Percentiles rank a stretch among this genome's conserved stretches.
Evolutionary conservation across 2,888 invertebrate species (phyloP).

Genomic region (Leptarthrus brevirostris): DNA sequence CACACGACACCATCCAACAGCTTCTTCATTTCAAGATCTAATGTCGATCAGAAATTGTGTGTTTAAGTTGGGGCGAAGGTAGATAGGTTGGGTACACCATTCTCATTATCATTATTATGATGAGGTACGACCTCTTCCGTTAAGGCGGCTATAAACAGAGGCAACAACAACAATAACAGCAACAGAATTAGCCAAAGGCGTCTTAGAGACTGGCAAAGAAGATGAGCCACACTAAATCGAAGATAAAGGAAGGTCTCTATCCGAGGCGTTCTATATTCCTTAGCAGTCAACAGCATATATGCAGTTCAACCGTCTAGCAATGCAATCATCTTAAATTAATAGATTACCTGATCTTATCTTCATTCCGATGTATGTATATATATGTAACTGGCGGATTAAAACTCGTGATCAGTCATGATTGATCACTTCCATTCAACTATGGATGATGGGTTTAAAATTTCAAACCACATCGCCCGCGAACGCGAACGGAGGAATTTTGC

Average conservation of each 20-base stretch:
- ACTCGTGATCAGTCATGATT: constrained; percentile 41
- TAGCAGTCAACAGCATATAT: not conserved
- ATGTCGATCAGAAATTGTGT: constrained; percentile 47
- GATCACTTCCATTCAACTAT: constrained; percentile 47
- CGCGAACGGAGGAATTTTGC: not conserved
- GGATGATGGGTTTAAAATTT: constrained; percentile 21
- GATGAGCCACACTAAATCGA: constrained; percentile 55
- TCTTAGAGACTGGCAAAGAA: constrained; percentile 18
- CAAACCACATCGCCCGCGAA: not conserved
- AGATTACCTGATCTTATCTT: constrained; percentile 52
- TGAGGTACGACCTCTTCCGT: constrained; percentile 50
- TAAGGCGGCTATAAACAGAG: constrained; percentile 51
- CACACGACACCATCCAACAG: constrained; percentile 19
- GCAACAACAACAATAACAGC: constrained; percentile 48
- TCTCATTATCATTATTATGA: constrained; percentile 55
- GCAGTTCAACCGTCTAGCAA: constrained; percentile 37
- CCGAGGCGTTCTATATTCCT: constrained; percentile 42
- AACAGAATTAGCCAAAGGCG: not conserved
- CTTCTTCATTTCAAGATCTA: constrained; percentile 41
- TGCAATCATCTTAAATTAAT: constrained; percentile 52
- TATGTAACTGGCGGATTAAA: constrained; percentile 18
- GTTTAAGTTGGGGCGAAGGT: constrained; percentile 21
- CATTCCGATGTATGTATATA: constrained; percentile 12
- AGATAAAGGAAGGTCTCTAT: constrained; percentile 53
- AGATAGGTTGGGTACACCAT: constrained; percentile 55